Conservation (phyloP, 53 echinoderm and acorn worm genomes). For the Paracentrotus lividus region DNA sequence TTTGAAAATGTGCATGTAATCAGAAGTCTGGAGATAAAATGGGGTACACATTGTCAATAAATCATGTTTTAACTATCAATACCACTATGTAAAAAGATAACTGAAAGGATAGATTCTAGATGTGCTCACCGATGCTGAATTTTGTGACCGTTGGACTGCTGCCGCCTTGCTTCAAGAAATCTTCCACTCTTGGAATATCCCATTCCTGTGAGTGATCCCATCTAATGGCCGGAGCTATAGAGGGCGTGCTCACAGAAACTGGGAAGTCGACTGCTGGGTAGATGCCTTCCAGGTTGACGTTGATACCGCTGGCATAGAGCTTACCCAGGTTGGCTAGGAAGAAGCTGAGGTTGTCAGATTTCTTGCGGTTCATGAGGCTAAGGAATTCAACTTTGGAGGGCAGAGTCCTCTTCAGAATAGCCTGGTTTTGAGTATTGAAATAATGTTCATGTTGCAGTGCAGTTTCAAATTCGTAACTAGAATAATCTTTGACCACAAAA, state of each 20-base stretch:
- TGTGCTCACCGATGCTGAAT: constrained; percentile 78
- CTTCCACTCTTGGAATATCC: constrained; percentile 80
- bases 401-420: constrained; percentile 81
- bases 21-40: no score
- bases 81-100: no score
- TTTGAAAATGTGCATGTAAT: no score
- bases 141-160: constrained; percentile 72
- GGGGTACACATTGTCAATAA: no score
- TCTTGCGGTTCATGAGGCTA: constrained; percentile 82
- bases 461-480: no score
- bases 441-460: no score
- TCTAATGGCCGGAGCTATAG: constrained; percentile 76
- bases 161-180: constrained; percentile 76
- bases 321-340: constrained; percentile 85
- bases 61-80: no score
- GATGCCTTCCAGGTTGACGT: constrained; percentile 71
- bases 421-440: neutral
- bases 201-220: constrained; percentile 89
- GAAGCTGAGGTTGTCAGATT: constrained; percentile 75
- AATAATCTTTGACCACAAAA: no score
- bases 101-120: no score
- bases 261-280: constrained; percentile 81
- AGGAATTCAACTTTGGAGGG: constrained; percentile 75
- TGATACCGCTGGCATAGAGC: constrained; percentile 74
- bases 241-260: constrained; percentile 75